phyloP scores from a whole-genome alignment of 2,113 vertebrate species.

The Pseudorectes ferrugineus region DNA sequence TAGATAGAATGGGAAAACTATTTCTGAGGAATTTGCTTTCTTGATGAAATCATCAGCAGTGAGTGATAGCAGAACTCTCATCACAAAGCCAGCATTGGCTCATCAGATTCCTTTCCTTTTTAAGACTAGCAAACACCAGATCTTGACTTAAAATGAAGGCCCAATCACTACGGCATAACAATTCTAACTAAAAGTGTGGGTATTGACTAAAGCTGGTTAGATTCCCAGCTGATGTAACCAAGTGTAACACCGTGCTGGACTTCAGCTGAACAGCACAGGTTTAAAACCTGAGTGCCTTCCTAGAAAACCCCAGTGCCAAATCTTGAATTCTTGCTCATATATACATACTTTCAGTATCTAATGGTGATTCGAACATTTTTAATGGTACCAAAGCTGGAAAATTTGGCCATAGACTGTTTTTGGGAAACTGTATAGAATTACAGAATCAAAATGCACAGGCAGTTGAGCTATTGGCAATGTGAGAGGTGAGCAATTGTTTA shows the following conservation, averaged over 20 bases:
- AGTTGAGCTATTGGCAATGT: neutral
- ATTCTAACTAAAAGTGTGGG: neutral
- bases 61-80: neutral
- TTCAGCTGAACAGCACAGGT: neutral
- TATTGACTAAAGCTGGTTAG: neutral
- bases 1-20: neutral
- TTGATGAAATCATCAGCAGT: neutral
- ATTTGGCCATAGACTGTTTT: neutral
- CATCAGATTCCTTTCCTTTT: neutral
- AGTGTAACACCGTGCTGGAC: neutral
- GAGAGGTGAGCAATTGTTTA: neutral
- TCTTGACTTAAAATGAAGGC: neutral
- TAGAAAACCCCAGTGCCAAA: neutral
- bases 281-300: neutral
- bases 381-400: neutral
- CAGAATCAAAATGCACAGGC: neutral
- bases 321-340: neutral
- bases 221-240: neutral
- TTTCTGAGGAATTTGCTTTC: neutral
- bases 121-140: neutral
- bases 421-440: too few species aligned
- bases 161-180: neutral
- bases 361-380: neutral
- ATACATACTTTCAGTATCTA: neutral
- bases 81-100: neutral